Base-by-base conservation (phyloP, 2,797 vertebrate species). In the Malacoraja senta region DNA sequence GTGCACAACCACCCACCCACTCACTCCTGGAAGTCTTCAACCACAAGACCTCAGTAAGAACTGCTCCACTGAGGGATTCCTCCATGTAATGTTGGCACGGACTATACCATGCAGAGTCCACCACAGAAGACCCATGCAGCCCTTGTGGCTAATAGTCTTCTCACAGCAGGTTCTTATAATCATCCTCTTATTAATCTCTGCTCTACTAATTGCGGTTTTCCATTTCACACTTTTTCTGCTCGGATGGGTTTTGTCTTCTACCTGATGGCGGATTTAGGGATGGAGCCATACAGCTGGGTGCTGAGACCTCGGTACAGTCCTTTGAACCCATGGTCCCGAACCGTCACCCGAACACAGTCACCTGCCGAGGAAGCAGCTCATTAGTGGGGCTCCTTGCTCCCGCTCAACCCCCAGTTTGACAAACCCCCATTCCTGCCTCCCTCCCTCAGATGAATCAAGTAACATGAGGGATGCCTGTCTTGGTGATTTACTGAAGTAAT, bases 241-340 rank as follows among this genome's bases (percentile, higher is more conserved):
- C 3, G 6, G 61, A 68, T 29, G n/a, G 61, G 1, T 38, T 63
- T 9, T 68, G 1, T 72, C 8, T 21, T 65, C 26, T 72, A 72
- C 65, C 88, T 96, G 94, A 97, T 96, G 78, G 97, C 97, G 94
- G 97, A 97, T 94, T 98, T 97, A 63, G 97, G 96, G 94, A 97
- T 97, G n/a, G 97, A 97, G 93, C 96, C 96, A 35, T 96, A 97
- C 3, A 98, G 96, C 94, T 97, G 94, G 71, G 97, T 97, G 95
- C 97, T 97, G 83, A 97, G 96, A 17, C 97, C 97, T 94, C 97
- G 95, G 83, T 91, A 91, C 21, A 91, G 19, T 26, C 88, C 88
- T 72, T 38, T 91, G n/a, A 97, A 95, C 3, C 97, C 96, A n/a
- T 97, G 96, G 93, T 97, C 96, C 95, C 97, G 96, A 93, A 97